Conservation (phyloP, 2,113 vertebrate genomes). For the Tetrao urogallus region DNA sequence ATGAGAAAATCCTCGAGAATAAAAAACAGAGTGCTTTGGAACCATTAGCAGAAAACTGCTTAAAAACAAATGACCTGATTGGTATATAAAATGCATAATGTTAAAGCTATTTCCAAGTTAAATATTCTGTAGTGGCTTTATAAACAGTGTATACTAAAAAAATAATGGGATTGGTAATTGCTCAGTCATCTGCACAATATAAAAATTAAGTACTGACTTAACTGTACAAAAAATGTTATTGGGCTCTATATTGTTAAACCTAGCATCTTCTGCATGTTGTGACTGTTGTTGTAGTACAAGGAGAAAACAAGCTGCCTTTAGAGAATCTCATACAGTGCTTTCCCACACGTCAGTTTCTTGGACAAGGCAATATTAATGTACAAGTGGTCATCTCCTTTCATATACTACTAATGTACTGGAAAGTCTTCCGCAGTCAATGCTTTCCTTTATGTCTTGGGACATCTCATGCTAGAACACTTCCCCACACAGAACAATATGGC, state of each 20-base stretch:
- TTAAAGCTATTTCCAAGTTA: conserved; percentile 18
- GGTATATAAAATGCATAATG: conserved; percentile 24
- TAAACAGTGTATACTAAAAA: conserved; percentile 29
- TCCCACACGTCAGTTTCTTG: conserved; percentile 82
- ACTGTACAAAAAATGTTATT: neutral
- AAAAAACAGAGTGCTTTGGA: neutral
- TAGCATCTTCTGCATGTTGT: neutral
- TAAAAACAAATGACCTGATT: conserved; percentile 2
- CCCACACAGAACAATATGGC: conserved; percentile 78
- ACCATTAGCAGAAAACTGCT: conserved; percentile 18
- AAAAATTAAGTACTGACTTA: neutral
- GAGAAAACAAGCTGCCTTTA: conserved; percentile 74
- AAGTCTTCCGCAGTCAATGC: conserved; percentile 83
- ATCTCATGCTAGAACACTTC: conserved; percentile 55
- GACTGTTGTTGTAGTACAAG: neutral
- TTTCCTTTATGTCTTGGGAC: conserved; percentile 80
- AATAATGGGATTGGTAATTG: neutral
- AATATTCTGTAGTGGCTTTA: conserved; percentile 19
- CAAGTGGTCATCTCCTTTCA: conserved; percentile 81
- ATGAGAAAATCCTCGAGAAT: neutral
- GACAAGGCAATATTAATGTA: conserved; percentile 80
- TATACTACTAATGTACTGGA: conserved; percentile 93
- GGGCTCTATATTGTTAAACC: neutral
- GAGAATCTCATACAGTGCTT: conserved; percentile 74
- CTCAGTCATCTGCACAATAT: neutral